A percentile compares a stretch with the other conserved stretches of the same genome.
phyloP scores from a whole-genome alignment of 2,888 invertebrate genomes.

The Electrophaes corylata region DNA sequence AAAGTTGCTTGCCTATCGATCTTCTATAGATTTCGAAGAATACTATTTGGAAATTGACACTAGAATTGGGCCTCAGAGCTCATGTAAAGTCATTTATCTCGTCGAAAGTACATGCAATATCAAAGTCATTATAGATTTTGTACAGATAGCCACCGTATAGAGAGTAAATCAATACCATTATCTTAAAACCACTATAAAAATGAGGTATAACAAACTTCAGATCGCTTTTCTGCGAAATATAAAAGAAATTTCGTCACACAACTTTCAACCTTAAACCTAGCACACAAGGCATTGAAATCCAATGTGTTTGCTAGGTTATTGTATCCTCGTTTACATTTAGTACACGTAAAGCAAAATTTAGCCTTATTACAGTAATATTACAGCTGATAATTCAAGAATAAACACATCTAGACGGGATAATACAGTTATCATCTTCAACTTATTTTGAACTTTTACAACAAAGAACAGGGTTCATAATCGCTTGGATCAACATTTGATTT shows the following conservation, averaged over 20 bases:
- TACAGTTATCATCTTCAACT: not conserved
- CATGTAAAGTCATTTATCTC: conserved; percentile 1
- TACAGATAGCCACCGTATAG: conserved; percentile 61
- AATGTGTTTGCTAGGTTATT: conserved; percentile 9
- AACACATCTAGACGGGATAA: conserved; percentile 18
- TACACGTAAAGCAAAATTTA: conserved; percentile 32
- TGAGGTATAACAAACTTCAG: conserved; percentile 67
- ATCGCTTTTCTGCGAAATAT: conserved; percentile 62
- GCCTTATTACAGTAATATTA: conserved; percentile 35
- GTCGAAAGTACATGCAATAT: conserved; percentile 30
- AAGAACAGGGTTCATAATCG: conserved; percentile 41
- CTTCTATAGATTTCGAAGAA: no score
- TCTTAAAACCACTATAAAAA: conserved; percentile 81
- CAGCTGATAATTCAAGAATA: conserved; percentile 35
- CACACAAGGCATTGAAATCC: not conserved
- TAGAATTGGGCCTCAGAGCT: no score
- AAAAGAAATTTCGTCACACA: conserved; percentile 19
- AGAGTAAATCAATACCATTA: conserved; percentile 82
- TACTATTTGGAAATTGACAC: no score
- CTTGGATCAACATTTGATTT: conserved; percentile 23
- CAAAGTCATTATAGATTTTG: conserved; percentile 61
- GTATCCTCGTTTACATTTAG: conserved; percentile 27
- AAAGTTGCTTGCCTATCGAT: no score
- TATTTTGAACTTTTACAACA: not conserved
- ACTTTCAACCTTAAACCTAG: conserved; percentile 40